Base-by-base conservation (phyloP, 2,888 invertebrate species). In the Hyles lineata region DNA sequence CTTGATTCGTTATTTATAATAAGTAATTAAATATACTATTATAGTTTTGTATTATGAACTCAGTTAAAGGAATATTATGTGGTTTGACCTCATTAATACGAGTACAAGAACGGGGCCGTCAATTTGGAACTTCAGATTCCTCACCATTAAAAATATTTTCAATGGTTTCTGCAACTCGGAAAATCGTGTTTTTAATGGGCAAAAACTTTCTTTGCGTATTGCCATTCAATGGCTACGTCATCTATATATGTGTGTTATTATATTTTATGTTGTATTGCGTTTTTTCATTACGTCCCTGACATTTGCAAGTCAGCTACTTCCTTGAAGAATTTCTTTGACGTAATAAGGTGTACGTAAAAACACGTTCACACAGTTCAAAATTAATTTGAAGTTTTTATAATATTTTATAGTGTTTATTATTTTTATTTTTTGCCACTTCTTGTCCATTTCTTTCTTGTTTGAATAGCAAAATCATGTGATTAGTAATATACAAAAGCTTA, bases 231-330 rank as follows among this genome's bases (percentile, higher is more conserved):
- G 9, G 9, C 8, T 21, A 63, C 63, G 63, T 63, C 63, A 43
- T 55, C 19, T 55, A n/a, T 7, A n/a, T n/a, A n/a, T n/a, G 55
- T 55, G 7, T 55, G 55, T 55, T 55, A 55, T 55, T 55, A 55
- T 55, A 25, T 60, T 60, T 60, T 25, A 25, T 60, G 59, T 23
- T 9, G 59, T 21, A 21, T 59, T 32, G 8, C 32, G 9, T 62
- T 62, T 32, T 21, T 35, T 21, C 21, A 63, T 43, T 11, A 8
- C 43, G 35, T 63, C 43, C 32, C 11, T 63, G 63, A 43, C 63
- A 63, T 63, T 63, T 21, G 35, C 21, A n/a, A 43, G 35, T 63
- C 63, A 63, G 63, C 63, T 21, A 43, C 43, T 63, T 63, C 63
- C 43, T 63, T 35, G 11, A 63, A 21, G n/a, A 15, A 63, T 63